Evolutionary conservation across 2,888 invertebrate genomes (phyloP), one percentile per base, ranked within the genome.

Genomic region (Nemapogon koenigi): DNA sequence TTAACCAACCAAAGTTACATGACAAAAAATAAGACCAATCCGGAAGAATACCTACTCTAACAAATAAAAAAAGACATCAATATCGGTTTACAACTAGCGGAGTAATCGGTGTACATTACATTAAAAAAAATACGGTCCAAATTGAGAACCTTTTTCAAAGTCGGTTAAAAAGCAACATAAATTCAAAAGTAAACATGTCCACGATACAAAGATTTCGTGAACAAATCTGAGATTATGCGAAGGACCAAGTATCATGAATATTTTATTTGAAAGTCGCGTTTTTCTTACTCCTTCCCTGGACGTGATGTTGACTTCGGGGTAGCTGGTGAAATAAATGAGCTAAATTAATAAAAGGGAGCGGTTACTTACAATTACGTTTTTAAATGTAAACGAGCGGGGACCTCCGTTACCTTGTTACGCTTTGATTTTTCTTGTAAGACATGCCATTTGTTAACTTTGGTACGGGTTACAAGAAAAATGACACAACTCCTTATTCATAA

Each of bases 281-380:
- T 57, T 57, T 57, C 54, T 52, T 62, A 58, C 52, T 50, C 49
- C 48, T 49, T 50, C 26, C 17, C 15, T 18, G 51, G 53, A 59
- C 62, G 61, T 62, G 65, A 64, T 60, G 59, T 53, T 42, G 43
- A 40, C 43, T 35, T 14, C 26, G 22, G 56, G 57, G 62, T 19
- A 16, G 37, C 50, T 54, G 57, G 54, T 55, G 53, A 58, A 59
- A 75, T 67, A 63, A 70, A 76, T 67, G 76, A 71, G 69, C 58
- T 70, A 67, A 75, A 76, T 76, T 75, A 76, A 76, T 78, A 75
- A 73, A 44, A 64, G 62, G 67, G 72, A 59, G 62, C 62, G 76
- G 76, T 78, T 78, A 72, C 72, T 75, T 72, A 76, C 76, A 78
- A 78, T 78, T 76, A 78, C 68, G 62, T 64, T 72, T 78, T 76